A percentile compares a stretch with the other conserved stretches of the same genome.
These are phyloP conservation scores for Pecten maximus DNA, from an alignment of 2,888 invertebrate genomes.

Conservation along the genomic window DNA sequence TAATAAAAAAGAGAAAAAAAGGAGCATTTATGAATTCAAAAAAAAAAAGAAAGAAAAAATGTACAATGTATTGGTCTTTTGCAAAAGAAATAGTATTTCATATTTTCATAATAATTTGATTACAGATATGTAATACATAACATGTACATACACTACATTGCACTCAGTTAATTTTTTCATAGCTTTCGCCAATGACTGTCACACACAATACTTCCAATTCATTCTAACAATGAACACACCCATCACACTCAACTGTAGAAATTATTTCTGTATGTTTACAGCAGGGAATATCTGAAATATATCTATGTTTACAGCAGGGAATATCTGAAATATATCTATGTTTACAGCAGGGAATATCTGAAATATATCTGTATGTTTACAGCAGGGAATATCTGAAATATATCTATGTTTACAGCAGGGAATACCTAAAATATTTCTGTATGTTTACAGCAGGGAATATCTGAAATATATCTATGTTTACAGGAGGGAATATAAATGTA, in stretches of 20 bases:
- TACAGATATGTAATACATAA: neutral
- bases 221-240: neutral
- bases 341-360: too few species aligned
- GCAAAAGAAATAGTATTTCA: neutral
- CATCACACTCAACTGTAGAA: neutral
- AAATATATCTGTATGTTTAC: too few species aligned
- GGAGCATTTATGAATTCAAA: slow-evolving; percentile 15
- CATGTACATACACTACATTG: neutral
- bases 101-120: neutral
- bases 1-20: too few species aligned
- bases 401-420: too few species aligned
- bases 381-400: too few species aligned
- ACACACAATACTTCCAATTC: neutral
- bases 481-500: too few species aligned
- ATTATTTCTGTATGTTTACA: neutral
- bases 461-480: too few species aligned
- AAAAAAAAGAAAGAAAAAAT: neutral
- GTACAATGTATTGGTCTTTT: neutral
- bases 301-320: too few species aligned
- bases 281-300: too few species aligned
- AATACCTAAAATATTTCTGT: too few species aligned
- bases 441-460: too few species aligned
- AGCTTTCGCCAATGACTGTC: neutral
- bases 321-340: too few species aligned
- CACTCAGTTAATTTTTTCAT: neutral